Percentiles rank a stretch among this genome's conserved stretches.
These are phyloP conservation scores for Cyprinus carpio DNA, from an alignment of 2,113 vertebrate species.

Conservation along the genomic window DNA sequence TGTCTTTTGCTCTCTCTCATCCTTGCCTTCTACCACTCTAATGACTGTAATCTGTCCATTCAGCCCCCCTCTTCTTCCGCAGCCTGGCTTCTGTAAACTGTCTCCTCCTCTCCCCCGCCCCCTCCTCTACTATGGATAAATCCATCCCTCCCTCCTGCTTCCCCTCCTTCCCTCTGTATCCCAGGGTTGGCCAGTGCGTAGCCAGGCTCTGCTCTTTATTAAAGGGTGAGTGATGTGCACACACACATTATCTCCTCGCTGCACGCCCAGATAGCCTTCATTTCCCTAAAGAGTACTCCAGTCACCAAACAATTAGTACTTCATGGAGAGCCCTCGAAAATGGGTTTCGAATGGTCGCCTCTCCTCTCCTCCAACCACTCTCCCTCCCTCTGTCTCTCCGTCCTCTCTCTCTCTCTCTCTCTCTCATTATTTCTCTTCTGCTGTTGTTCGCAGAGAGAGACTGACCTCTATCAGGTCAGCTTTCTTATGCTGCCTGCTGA, in stretches of 20 bases:
- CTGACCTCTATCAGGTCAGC: conserved; percentile 28
- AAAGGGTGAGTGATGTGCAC: conserved; percentile 57
- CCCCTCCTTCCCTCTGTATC: conserved; percentile 30
- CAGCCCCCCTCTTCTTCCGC: conserved; percentile 28
- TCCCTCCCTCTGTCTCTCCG: not conserved
- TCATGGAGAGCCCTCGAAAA: conserved; percentile 62
- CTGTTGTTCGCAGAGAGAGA: conserved; percentile 34
- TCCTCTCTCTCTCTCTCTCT: not conserved
- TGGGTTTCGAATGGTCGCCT: conserved; percentile 48
- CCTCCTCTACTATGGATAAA: conserved; percentile 42
- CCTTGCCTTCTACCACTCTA: conserved; percentile 6
- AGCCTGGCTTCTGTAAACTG: conserved; percentile 37
- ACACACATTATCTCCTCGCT: conserved; percentile 59
- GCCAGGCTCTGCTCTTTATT: conserved; percentile 48
- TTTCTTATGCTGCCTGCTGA: conserved; percentile 18
- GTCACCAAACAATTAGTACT: conserved; percentile 68
- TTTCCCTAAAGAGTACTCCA: conserved; percentile 61
- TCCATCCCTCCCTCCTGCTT: conserved; percentile 9
- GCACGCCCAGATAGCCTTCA: conserved; percentile 60
- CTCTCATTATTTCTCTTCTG: conserved; percentile 24
- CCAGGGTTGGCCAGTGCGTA: conserved; percentile 24
- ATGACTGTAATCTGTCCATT: conserved; percentile 25
- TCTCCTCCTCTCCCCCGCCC: conserved; percentile 27
- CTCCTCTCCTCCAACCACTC: conserved; percentile 20
- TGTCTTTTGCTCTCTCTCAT: not conserved